Conservation (phyloP, 1,140 invertebrate genomes). For the Theocolax elegans region DNA sequence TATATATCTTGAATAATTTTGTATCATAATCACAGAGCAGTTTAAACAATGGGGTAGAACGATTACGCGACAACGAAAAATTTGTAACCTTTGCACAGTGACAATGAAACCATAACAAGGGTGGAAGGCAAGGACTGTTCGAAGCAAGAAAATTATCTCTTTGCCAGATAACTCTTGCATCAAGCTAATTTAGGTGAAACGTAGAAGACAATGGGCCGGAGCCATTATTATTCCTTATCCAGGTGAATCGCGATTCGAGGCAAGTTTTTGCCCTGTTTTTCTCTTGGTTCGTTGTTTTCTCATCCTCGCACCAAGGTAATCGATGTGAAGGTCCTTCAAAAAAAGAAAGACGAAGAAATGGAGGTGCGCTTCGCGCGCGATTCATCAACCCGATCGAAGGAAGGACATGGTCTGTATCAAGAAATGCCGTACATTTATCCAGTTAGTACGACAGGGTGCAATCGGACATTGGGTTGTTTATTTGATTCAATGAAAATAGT, state of each 20-base stretch:
- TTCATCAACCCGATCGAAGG: background rate
- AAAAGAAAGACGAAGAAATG: background rate
- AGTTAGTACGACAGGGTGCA: too few relatives aligned
- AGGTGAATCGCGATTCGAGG: background rate
- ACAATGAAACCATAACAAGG: too few relatives aligned
- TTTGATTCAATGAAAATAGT: too few relatives aligned
- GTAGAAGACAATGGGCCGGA: background rate
- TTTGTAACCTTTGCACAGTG: too few relatives aligned
- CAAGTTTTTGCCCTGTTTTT: background rate
- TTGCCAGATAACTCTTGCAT: constrained; percentile 3
- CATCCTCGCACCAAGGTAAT: background rate
- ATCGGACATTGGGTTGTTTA: too few relatives aligned
- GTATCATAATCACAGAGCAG: too few relatives aligned
- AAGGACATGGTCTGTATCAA: background rate
- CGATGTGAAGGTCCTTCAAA: background rate
- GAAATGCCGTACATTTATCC: too few relatives aligned
- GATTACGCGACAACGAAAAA: too few relatives aligned
- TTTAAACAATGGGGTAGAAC: too few relatives aligned
- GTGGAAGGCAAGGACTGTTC: background rate
- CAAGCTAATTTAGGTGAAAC: constrained; percentile 14
- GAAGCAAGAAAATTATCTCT: constrained; percentile 1
- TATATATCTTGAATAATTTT: too few relatives aligned
- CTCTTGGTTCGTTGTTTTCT: background rate
- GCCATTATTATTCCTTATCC: constrained; percentile 17
- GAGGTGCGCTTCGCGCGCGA: background rate